These are phyloP conservation scores for Blastobasis adustella DNA, from an alignment of 2,888 invertebrate genomes.

Conservation along the genomic window DNA sequence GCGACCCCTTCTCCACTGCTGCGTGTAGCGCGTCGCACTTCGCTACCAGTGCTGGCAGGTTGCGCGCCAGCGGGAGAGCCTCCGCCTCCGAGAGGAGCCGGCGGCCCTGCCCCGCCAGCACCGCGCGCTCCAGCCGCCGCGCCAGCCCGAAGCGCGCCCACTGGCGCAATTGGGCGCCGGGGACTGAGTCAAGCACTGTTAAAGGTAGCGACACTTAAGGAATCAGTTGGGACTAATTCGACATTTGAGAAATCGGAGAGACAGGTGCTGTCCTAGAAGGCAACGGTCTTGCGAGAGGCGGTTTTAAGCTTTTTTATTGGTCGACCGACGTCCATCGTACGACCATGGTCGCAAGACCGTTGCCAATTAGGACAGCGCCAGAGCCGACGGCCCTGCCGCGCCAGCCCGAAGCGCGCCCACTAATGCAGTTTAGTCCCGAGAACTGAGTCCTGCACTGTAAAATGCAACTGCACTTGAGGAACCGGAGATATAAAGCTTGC, in stretches of 20 bases:
- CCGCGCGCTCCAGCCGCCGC: slow-evolving; percentile 59
- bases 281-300: too few species aligned
- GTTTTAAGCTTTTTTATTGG: too few species aligned
- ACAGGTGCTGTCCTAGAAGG: too few species aligned
- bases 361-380: too few species aligned
- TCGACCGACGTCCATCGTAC: too few species aligned
- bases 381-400: slow-evolving; percentile 51
- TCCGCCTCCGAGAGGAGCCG: slow-evolving; percentile 51
- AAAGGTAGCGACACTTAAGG: not conserved
- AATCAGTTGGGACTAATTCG: too few species aligned
- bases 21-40: slow-evolving; percentile 86
- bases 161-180: slow-evolving; percentile 52
- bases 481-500: too few species aligned
- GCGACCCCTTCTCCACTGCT: slow-evolving; percentile 83
- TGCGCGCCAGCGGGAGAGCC: slow-evolving; percentile 38
- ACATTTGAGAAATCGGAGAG: too few species aligned
- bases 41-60: slow-evolving; percentile 79
- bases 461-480: not conserved
- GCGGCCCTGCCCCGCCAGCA: slow-evolving; percentile 59
- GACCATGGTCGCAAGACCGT: too few species aligned
- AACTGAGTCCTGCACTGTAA: slow-evolving; percentile 44
- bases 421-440: slow-evolving; percentile 52
- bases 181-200: slow-evolving; percentile 46
- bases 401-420: slow-evolving; percentile 51
- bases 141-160: slow-evolving; percentile 53